A percentile compares a stretch with the other conserved stretches of the same genome.
phyloP scores from a whole-genome alignment of 2,888 invertebrate genomes.

The Ornithoptera priamus region DNA sequence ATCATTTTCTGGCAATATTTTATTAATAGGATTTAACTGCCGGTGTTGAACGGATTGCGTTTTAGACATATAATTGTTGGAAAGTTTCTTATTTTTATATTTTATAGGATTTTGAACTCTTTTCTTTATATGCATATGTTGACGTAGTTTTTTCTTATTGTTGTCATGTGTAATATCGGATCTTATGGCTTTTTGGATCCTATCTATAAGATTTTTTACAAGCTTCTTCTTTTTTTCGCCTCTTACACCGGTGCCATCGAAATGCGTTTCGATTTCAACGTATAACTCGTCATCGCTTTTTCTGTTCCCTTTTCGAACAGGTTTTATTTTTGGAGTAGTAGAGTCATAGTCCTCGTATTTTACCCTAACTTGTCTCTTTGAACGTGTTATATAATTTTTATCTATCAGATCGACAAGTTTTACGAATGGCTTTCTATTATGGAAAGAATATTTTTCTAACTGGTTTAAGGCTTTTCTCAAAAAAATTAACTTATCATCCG shows the following conservation, averaged over 20 bases:
- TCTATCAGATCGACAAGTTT: background rate
- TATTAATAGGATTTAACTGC: slow-evolving; percentile 54
- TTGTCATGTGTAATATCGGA: slow-evolving; percentile 40
- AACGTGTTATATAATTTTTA: slow-evolving; percentile 40
- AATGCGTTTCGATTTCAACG: slow-evolving; percentile 73
- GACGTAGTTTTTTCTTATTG: slow-evolving; percentile 40
- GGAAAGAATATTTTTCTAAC: slow-evolving; percentile 4
- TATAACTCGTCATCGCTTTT: slow-evolving; percentile 62
- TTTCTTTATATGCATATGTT: slow-evolving; percentile 54
- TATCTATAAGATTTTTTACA: slow-evolving; percentile 57
- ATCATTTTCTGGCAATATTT: slow-evolving; percentile 34
- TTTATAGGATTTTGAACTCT: slow-evolving; percentile 57
- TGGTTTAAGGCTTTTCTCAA: slow-evolving; percentile 17
- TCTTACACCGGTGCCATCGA: slow-evolving; percentile 61
- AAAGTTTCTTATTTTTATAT: slow-evolving; percentile 32
- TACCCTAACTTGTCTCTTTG: slow-evolving; percentile 60
- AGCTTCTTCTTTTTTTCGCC: slow-evolving; percentile 65
- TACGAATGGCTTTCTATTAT: background rate
- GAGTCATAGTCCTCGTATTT: slow-evolving; percentile 41
- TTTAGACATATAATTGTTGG: slow-evolving; percentile 42
- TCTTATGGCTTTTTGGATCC: slow-evolving; percentile 65
- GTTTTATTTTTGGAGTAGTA: slow-evolving; percentile 36
- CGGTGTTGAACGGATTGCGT: slow-evolving; percentile 43
- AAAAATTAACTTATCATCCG: slow-evolving; percentile 2
- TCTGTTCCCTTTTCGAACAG: slow-evolving; percentile 31